Base-by-base conservation (phyloP, 2,888 invertebrate species). In the Exephanes ischioxanthus region DNA sequence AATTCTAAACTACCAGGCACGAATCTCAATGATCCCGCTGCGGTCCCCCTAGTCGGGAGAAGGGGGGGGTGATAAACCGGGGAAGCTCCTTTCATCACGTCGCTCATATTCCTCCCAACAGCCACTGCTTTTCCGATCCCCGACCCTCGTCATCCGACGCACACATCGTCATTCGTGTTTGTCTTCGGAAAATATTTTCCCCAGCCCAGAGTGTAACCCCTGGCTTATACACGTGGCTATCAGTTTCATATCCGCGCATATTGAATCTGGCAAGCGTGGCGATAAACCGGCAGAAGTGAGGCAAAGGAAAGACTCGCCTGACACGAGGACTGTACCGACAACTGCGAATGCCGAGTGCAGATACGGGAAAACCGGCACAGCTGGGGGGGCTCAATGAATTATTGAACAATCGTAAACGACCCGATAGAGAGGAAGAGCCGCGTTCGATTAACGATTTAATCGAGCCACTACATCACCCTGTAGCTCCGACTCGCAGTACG, bases 371-470 rank as follows among this genome's bases (percentile, higher is more conserved):
- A 63, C 55, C 48, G 55, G n/a, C 11, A 16, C n/a, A 26, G 11
- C 0, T 2, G 58, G 55, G 37, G 48, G 67, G 78, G 5, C 63
- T 63, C 77, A 19, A 84, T 87, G 86, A 87, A 87, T 88, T 87
- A 88, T 88, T 87, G 86, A 88, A 87, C 86, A 86, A 85, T 87
- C 83, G 86, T 85, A 87, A 88, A 87, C 87, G 86, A 86, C 61
- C 84, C 86, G 86, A 84, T 77, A 76, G 80, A 80, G 68, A 16
- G 51, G 70, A 73, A 86, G 80, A 84, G 33, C 80, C 72, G 68
- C 82, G 85, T 87, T 83, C 88, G 81, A 84, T 87, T 87, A 87
- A 86, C 84, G 86, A 88, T 88, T 87, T 88, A 87, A 88, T 87
- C 87, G 84, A 68, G 67, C 77, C 71, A 61, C 72, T 58, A 45